These are phyloP conservation scores for Cyphomyrmex costatus DNA, from an alignment of 1,140 invertebrate species.

Conservation along the genomic window DNA sequence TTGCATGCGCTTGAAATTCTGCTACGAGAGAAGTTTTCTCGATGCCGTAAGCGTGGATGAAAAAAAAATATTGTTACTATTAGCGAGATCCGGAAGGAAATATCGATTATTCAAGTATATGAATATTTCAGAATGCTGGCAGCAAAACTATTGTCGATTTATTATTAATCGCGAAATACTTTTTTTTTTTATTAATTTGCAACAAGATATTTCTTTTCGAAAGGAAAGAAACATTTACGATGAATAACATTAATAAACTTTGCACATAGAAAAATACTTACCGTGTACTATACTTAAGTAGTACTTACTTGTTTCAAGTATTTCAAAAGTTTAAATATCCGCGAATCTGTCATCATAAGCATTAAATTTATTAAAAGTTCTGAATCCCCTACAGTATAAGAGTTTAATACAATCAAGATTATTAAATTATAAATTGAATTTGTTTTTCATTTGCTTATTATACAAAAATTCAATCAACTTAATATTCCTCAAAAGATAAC, in stretches of 20 bases:
- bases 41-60: neutral
- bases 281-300: too few relatives aligned
- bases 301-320: too few relatives aligned
- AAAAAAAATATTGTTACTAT: constrained; percentile 18
- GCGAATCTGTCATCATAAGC: too few relatives aligned
- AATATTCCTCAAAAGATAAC: too few relatives aligned
- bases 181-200: neutral
- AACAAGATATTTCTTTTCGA: neutral
- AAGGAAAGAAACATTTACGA: neutral
- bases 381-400: too few relatives aligned
- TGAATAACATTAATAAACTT: neutral
- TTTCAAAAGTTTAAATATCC: too few relatives aligned
- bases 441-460: too few relatives aligned
- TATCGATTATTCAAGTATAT: neutral
- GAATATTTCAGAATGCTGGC: neutral
- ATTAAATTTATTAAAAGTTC: too few relatives aligned
- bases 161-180: constrained; percentile 6
- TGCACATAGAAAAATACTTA: too few relatives aligned
- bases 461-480: too few relatives aligned
- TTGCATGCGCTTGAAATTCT: constrained; percentile 38
- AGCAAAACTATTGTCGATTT: neutral
- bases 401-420: too few relatives aligned
- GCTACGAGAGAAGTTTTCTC: constrained; percentile 9
- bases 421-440: too few relatives aligned
- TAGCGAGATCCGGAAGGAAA: neutral